Evolutionary conservation across 2,888 invertebrate genomes (phyloP), one percentile per base, ranked within the genome.

Genomic region (Nephrocerus scutellatus): DNA sequence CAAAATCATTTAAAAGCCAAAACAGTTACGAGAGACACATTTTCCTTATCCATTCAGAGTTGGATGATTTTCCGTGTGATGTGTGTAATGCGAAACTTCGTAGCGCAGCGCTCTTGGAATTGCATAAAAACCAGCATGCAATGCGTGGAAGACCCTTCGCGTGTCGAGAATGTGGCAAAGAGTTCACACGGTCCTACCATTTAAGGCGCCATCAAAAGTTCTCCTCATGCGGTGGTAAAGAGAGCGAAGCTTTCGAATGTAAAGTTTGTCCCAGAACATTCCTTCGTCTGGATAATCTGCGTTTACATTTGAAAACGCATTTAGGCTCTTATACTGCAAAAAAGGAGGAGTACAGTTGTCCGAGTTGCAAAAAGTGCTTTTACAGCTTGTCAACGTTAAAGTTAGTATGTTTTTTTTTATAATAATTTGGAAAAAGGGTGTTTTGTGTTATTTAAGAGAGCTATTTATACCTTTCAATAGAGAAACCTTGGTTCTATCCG

Each of bases 161-260:
- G 18, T 88, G 87, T 61, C 72, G 74, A 21, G 71, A 75, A 39
- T 88, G 87, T 56, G 72, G 75, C 19, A 79, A 78, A 51, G 76
- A 76, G 44, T 88, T 88, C 63, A 83, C 81, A 2, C 71, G 87
- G 39, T 80, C 79, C 43, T 82, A 84, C 51, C 86, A 88, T 66
- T 73, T 88, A 70, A 81, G 45, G 41, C 57, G 68, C 1, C 68
- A 68, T 49, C 57, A 60, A 24, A 62, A 64, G 40, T 64, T 52
- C 41, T 62, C 64, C 0, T 54, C 57, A 1, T 68, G 68, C 46
- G 63, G 65, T 30, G 58, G 56, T 3, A 55, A 53, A 24, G 52
- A 56, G 33, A 62, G 55, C 32, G 56, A 62, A 22, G 55, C 59
- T 10, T 56, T 66, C 48, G 52, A 57, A 36, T 71, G 70, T 47